Base-by-base conservation (phyloP, 2,888 invertebrate species). In the Platypus cylindrus region DNA sequence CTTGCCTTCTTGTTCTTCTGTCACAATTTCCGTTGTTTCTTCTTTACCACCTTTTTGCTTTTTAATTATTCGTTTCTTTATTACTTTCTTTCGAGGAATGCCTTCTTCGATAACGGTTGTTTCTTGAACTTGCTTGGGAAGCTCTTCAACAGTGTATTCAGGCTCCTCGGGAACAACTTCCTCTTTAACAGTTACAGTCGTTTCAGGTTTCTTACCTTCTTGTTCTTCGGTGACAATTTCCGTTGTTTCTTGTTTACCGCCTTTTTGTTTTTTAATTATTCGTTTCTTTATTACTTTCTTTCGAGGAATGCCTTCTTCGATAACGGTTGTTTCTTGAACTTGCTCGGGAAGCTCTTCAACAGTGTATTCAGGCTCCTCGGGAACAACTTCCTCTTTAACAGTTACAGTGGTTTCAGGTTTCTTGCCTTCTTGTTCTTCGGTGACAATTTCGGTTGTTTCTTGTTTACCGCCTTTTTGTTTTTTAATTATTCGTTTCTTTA, bases 211-310 rank as follows among this genome's bases (percentile, higher is more conserved):
- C 33, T 49, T 48, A 26, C 48, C 57, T 52, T 63, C 45, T 30
- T 56, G 42, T 48, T 64, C 56, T 9, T 62, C 52, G 5, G 66
- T 66, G 1, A 61, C 55, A 9, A 62, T 63, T 46, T 63, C 63
- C 1, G 68, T 64, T 7, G 61, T 53, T 42, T 65, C 66, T 40
- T 62, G 51, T 30, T 64, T 64, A 0, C 50, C 50, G 2, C 63
- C 68, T 33, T 58, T 62, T 36, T 53, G 58, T 33, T 63, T 64
- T 44, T 62, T 70, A 1, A 66, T 60, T 3, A 60, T 56, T 1
- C 65, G 64, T 38, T 61, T 68, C 3, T 63, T 66, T 0, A 57
- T 58, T 3, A 53, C 44, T 31, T 46, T 40, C 17, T 45, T 47
- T 34, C 35, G 44, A 9, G 29, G 34, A 17, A 38, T 33, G 11